phyloP scores from a whole-genome alignment of 2,113 vertebrate genomes.

The Carollia perspicillata region DNA sequence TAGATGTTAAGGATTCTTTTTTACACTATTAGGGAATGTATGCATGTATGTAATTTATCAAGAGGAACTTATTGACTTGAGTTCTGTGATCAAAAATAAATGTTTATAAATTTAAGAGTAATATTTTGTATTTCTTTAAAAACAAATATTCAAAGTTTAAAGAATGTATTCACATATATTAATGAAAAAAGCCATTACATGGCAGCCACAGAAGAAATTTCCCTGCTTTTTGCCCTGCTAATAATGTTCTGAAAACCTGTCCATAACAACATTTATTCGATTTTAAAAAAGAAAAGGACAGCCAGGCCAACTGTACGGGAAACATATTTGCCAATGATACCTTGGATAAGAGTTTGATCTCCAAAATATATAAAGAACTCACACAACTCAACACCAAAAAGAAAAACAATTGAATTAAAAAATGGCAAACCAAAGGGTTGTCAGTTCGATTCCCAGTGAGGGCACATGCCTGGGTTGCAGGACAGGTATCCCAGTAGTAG shows the following conservation, averaged over 20 bases:
- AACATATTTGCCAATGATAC: too few relatives aligned
- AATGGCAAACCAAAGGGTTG: too few relatives aligned
- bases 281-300: neutral
- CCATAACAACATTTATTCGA: neutral
- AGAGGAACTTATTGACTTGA: neutral
- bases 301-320: too few relatives aligned
- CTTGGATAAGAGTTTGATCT: too few relatives aligned
- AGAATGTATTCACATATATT: neutral
- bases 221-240: neutral
- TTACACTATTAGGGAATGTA: neutral
- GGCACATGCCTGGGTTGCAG: too few relatives aligned
- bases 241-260: neutral
- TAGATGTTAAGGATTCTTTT: neutral
- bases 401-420: too few relatives aligned
- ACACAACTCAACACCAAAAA: too few relatives aligned
- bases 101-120: neutral
- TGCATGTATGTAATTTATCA: neutral
- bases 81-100: neutral
- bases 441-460: too few relatives aligned
- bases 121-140: neutral
- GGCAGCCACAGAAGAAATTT: neutral
- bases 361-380: too few relatives aligned
- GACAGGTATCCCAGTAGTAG: too few relatives aligned
- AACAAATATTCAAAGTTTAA: neutral
- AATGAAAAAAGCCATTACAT: neutral